These are phyloP conservation scores for Nomada goodeniana DNA, from an alignment of 2,888 invertebrate genomes.

Conservation along the genomic window DNA sequence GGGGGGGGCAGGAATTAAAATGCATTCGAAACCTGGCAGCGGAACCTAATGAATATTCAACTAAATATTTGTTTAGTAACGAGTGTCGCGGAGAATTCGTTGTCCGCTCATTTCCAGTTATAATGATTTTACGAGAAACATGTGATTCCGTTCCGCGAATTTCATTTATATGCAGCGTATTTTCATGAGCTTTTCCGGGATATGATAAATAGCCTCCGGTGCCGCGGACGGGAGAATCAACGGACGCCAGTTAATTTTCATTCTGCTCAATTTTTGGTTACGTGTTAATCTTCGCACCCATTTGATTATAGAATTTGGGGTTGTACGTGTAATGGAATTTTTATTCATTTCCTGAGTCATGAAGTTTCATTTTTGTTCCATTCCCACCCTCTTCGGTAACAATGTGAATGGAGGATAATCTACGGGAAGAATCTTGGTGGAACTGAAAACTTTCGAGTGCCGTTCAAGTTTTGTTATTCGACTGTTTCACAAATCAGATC, in stretches of 20 bases:
- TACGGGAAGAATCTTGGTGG: not conserved
- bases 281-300: slow-evolving; percentile 16
- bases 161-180: slow-evolving; percentile 9
- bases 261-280: slow-evolving; percentile 4
- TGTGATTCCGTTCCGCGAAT: not conserved
- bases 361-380: too few species aligned
- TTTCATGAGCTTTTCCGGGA: not conserved
- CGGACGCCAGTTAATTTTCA: slow-evolving; percentile 12
- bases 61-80: too few species aligned
- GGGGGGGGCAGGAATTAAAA: too few species aligned
- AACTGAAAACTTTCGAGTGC: not conserved
- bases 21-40: too few species aligned
- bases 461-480: not conserved
- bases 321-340: not conserved
- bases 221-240: slow-evolving; percentile 11
- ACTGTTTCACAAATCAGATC: not conserved
- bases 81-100: too few species aligned
- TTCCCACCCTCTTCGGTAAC: not conserved
- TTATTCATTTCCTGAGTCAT: not conserved
- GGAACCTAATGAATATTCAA: too few species aligned
- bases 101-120: too few species aligned
- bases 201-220: slow-evolving; percentile 25
- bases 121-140: not conserved
- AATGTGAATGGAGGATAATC: not conserved
- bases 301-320: not conserved